These are phyloP conservation scores for Dryadula phaetusa DNA, from an alignment of 2,888 invertebrate species.

Conservation along the genomic window DNA sequence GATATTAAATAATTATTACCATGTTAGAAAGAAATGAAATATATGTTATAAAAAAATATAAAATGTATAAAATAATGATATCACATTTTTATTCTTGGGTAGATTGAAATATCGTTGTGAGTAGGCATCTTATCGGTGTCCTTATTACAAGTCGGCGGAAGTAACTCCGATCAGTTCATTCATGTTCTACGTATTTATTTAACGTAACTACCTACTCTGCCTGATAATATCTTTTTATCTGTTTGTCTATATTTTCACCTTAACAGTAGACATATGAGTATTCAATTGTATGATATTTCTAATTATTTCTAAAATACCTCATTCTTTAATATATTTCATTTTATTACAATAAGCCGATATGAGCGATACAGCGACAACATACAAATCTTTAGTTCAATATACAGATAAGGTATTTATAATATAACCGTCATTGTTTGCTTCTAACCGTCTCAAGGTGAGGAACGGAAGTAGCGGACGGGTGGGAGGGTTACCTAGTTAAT, in stretches of 20 bases:
- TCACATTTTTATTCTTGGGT: conserved; percentile 26
- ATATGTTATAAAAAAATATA: not conserved
- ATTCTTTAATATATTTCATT: not conserved
- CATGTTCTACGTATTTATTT: conserved; percentile 77
- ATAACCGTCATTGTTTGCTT: conserved; percentile 50
- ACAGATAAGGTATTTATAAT: conserved; percentile 45
- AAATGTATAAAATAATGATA: conserved; percentile 19
- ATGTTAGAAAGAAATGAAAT: not conserved
- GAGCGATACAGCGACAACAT: conserved; percentile 11
- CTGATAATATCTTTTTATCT: conserved; percentile 44
- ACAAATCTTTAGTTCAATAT: conserved; percentile 17
- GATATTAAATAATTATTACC: not conserved
- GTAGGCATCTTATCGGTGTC: conserved; percentile 66
- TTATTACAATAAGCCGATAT: not conserved
- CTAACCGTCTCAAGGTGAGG: conserved; percentile 52
- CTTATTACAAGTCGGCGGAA: conserved; percentile 78
- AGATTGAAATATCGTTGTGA: conserved; percentile 37
- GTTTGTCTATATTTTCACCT: not conserved
- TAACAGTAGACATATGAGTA: not conserved
- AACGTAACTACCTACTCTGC: conserved; percentile 60
- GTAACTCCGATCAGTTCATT: conserved; percentile 71
- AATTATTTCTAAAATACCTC: not conserved
- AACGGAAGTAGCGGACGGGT: conserved; percentile 60
- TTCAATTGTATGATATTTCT: not conserved
- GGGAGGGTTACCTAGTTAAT: conserved; percentile 62